phyloP scores from a whole-genome alignment of 2,113 vertebrate species.

The Neodon shergylaensis region DNA sequence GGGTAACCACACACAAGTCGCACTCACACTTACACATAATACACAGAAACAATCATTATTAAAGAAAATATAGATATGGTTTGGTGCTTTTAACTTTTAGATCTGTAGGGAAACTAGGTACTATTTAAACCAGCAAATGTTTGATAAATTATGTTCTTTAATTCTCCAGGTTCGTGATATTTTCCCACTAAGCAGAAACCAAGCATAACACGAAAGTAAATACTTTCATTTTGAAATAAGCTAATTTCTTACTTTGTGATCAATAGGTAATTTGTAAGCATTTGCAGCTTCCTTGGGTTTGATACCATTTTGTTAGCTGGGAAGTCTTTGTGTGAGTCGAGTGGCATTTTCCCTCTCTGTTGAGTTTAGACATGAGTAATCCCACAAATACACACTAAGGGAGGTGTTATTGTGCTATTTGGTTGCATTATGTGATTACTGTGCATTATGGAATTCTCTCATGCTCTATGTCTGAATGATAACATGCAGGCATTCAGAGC shows the following conservation, averaged over 20 bases:
- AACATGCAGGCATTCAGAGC: constrained; percentile 62
- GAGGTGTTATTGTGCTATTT: constrained; percentile 46
- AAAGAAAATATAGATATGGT: not conserved
- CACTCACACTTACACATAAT: not conserved
- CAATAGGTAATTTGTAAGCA: not conserved
- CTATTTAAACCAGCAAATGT: not conserved
- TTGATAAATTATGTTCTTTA: not conserved
- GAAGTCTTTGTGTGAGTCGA: constrained; percentile 40
- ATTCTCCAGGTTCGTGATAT: not conserved
- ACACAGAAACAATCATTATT: not conserved
- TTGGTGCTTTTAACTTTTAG: not conserved
- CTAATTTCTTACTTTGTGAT: constrained; percentile 15
- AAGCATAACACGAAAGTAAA: not conserved
- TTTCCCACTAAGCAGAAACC: not conserved
- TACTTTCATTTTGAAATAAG: constrained; percentile 22
- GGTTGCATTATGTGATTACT: constrained; percentile 21
- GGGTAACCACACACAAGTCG: not conserved
- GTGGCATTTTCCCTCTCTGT: not conserved
- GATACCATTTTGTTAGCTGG: not conserved
- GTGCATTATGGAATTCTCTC: constrained; percentile 51
- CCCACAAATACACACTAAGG: constrained; percentile 29
- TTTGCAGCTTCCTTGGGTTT: constrained; percentile 52
- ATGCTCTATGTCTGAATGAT: constrained; percentile 50
- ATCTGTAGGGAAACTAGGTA: not conserved
- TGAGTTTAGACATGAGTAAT: constrained; percentile 64